Conservation (phyloP, 2,797 vertebrate genomes). For the Tapirus indicus region DNA sequence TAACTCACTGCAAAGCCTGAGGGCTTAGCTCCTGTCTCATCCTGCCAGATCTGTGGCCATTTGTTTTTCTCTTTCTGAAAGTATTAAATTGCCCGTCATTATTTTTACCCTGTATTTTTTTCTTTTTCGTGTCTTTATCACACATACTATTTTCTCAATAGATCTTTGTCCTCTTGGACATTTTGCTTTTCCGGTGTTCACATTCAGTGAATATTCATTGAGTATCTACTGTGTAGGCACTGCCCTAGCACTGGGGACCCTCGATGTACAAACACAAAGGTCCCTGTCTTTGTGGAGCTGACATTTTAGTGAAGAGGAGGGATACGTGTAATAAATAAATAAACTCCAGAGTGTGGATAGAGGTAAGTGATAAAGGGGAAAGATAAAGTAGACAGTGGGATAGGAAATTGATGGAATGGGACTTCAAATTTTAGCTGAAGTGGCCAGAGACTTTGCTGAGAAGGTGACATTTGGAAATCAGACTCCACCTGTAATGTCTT, state of each 20-base stretch:
- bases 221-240: not conserved
- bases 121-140: not conserved
- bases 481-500: not conserved
- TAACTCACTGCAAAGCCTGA: not conserved
- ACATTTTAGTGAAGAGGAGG: no score
- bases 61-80: not conserved
- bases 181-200: not conserved
- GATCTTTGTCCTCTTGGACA: not conserved
- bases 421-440: not conserved
- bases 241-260: not conserved
- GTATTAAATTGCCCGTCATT: no score
- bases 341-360: not conserved
- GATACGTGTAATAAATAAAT: no score
- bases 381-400: not conserved
- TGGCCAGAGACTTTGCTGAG: not conserved
- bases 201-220: not conserved
- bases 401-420: not conserved
- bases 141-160: not conserved
- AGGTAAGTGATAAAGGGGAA: not conserved
- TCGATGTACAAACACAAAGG: not conserved
- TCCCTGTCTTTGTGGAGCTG: no score
- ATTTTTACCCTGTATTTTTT: not conserved
- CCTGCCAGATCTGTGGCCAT: not conserved
- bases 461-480: not conserved
- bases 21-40: not conserved